Conservation (phyloP, 1,140 invertebrate species). For the Temnothorax nylanderi region DNA sequence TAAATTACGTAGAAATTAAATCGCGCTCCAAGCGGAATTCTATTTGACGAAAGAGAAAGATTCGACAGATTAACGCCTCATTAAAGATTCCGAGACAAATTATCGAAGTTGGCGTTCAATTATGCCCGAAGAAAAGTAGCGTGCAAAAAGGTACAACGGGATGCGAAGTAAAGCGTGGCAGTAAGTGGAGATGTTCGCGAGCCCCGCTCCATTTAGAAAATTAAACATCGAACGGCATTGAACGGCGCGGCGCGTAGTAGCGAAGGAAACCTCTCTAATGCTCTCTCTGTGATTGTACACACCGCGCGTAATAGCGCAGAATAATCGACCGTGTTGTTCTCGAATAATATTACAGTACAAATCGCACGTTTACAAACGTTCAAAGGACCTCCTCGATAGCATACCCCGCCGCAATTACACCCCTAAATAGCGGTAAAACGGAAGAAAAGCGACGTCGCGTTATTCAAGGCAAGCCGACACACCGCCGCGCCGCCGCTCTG, state of each 20-base stretch:
- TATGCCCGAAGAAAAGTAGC: not conserved
- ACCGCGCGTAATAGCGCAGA: not conserved
- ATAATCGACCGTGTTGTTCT: slow-evolving; percentile 7
- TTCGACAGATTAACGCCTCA: slow-evolving; percentile 19
- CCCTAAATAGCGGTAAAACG: slow-evolving; percentile 17
- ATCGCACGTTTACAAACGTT: slow-evolving; percentile 20
- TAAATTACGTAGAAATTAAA: slow-evolving; percentile 18
- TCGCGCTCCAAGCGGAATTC: not conserved
- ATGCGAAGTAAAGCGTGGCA: slow-evolving; percentile 11
- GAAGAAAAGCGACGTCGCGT: slow-evolving; percentile 14
- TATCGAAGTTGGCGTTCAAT: slow-evolving; percentile 29
- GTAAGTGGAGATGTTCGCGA: slow-evolving; percentile 20
- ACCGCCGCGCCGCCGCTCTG: not conserved
- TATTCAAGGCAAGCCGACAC: slow-evolving; percentile 25
- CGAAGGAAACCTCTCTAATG: not conserved
- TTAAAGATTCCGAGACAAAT: slow-evolving; percentile 35
- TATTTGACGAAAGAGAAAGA: not conserved
- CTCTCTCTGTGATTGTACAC: not conserved
- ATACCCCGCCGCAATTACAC: not conserved
- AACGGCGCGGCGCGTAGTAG: not conserved
- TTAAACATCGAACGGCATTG: slow-evolving; percentile 34
- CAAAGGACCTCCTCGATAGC: not conserved
- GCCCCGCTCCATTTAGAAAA: slow-evolving; percentile 40
- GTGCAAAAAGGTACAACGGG: not conserved
- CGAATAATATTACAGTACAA: slow-evolving; percentile 15